Evolutionary conservation across 2,888 invertebrate species (phyloP), one percentile per base, ranked within the genome.

Genomic region (Clanis bilineata): DNA sequence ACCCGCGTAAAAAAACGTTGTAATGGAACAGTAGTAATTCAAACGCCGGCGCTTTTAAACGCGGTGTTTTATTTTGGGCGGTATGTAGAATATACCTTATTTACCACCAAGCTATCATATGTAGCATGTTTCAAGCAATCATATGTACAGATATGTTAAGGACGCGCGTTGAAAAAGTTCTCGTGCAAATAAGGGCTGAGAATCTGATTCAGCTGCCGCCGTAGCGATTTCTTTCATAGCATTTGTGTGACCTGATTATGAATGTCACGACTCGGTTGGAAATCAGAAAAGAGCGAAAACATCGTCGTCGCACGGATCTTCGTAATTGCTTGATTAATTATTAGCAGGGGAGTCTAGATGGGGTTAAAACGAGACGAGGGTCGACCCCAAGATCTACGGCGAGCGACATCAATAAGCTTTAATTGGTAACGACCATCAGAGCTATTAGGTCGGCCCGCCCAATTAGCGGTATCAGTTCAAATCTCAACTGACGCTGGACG

Each of bases 291-390:
- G 58, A 64, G 74, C 69, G 76, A 83, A 86, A 84, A 83, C 81
- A 83, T 82, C 75, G 71, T 66, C 70, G 72, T 73, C 72, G 61
- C 69, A 73, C 67, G 74, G 76, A 82, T 83, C 77, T 83, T 77
- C 73, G 80, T 88, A 90, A 91, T 90, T 88, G 87, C 82, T 86
- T 90, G 88, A 90, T 90, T 87, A 90, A 91, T 90, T 89, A 90
- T 91, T 89, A 89, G 82, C 79, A 72, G 74, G 78, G 80, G 79
- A 78, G 73, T 62, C 77, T 81, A 77, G 84, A 86, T 83, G 83
- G 88, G 89, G 89, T 90, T 88, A 80, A 83, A 86, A 80, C 77
- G 81, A 86, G 89, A 89, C 83, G 85, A 88, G 90, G 90, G 90
- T 89, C 83, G 83, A 67, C 71, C 68, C 76, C 75, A 80, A 85